phyloP scores from a whole-genome alignment of 2,888 invertebrate genomes.

The Cryptus armator region DNA sequence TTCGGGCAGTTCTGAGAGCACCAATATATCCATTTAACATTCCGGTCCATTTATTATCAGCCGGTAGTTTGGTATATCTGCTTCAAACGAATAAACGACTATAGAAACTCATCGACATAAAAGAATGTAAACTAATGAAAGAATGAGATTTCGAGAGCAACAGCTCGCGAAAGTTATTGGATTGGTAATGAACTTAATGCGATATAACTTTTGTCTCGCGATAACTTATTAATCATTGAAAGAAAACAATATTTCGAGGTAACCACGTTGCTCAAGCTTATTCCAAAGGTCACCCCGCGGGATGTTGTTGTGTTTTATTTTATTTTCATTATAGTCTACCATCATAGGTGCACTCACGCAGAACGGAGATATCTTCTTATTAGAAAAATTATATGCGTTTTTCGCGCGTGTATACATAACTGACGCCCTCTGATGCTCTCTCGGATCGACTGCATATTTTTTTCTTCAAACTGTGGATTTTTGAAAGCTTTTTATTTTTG shows the following conservation, averaged over 20 bases:
- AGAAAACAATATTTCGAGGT: too few species aligned
- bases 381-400: not conserved
- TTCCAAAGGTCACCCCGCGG: too few species aligned
- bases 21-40: not conserved
- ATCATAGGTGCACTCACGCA: too few species aligned
- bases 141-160: too few species aligned
- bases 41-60: not conserved
- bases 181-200: too few species aligned
- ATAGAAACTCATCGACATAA: not conserved
- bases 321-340: too few species aligned
- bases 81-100: not conserved
- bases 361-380: not conserved
- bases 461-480: not conserved
- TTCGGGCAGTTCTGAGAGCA: not conserved
- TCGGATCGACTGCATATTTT: slow-evolving; percentile 38
- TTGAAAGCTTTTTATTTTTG: slow-evolving; percentile 3
- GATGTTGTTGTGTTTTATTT: too few species aligned
- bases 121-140: not conserved
- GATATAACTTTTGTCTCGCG: too few species aligned
- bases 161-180: too few species aligned
- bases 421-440: not conserved
- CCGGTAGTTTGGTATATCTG: not conserved
- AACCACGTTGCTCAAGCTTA: too few species aligned
- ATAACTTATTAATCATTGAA: too few species aligned
- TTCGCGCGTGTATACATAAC: not conserved